Evolutionary conservation across 1,140 invertebrate genomes (phyloP), one percentile per base, ranked within the genome.

Genomic region (Ceratitis capitata): DNA sequence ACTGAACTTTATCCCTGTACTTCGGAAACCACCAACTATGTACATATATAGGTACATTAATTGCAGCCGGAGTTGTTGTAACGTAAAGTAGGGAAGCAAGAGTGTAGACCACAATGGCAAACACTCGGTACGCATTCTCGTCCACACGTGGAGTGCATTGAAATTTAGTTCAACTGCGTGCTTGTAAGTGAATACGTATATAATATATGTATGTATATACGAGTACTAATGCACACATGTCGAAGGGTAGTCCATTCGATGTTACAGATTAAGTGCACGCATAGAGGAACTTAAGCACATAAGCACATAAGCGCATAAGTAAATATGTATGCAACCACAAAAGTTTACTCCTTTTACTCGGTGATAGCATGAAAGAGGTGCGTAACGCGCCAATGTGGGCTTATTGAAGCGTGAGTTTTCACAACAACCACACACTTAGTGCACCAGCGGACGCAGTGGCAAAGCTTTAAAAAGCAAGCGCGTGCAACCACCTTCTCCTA

Each of bases 241-340:
- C 39, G 35, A 78, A 78, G 69, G 69, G 39, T 78, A 78, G 69
- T 78, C 14, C 39, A 47, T 78, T 78, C 45, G 35, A 16, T 78
- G 69, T 39, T 78, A 45, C 32, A 78, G 69, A 78, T 78, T 78
- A 26, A 47, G 39, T 78, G 39, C 39, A 78, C 69, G 69, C 69
- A 78, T 78, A 6, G 14, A 53, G 51, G 51, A n/a, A n/a, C n/a
- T 53, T n/a, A 7, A 53, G 23, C 14, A 12, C 45, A 56, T n/a
- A 56, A 56, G 51, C 51, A 5, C 51, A 56, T n/a, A 23, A 19
- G 19, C 2, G 32, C 32, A 69, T 39, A 78, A 7, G 45, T 47
- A 42, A 19, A 6, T 74, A 23, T 74, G 35, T 39, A 42, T 74
- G 35, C 42, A 42, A 42, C 6, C 19, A 42, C 29, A 7, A 16